Evolutionary conservation across 2,888 invertebrate species (phyloP), one percentile per base, ranked within the genome.

Genomic region (Philaethria dido): DNA sequence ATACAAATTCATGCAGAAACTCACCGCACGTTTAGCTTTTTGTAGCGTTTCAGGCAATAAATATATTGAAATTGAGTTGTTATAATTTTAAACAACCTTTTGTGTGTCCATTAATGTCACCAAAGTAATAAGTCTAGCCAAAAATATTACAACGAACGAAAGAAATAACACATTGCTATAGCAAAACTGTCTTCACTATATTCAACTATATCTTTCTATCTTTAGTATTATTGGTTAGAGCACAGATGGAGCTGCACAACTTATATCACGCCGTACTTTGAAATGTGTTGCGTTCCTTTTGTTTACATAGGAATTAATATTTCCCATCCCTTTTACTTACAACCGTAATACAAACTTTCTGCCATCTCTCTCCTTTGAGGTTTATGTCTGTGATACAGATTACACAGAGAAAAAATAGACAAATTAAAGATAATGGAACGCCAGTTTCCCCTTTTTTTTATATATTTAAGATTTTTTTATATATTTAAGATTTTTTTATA

Each of bases 1-100:
- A 85, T 79, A 86, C 81, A 85, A 85, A 87, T 84, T 85, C 80
- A 85, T 80, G 78, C 76, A 80, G 74, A 77, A 77, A 80, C 92
- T 88, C 81, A 92, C 90, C 87, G 80, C 82, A 82, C 80, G 81
- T 81, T 81, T 72, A 62, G 25, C 50, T 59, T 63, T 22, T 59
- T 64, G 54, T 62, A 61, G 45, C 29, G 42, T 54, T 68, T 33
- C 57, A 47, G n/a, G 42, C 42, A 55, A 66, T 65, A 45, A 68
- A 36, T 57, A 29, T 54, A 61, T 47, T 47, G 60, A 13, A 63
- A 39, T 47, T 39, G 42, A 25, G 11, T 69, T 57, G 18, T 63
- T 55, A 62, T 67, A 69, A 65, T 68, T 39, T 70, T 68, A 69
- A 66, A 65, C 62, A 54, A 69, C 52, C 54, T 69, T 69, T 67